Conservation (phyloP, 2,797 vertebrate genomes). For the Aulostomus chinensis region DNA sequence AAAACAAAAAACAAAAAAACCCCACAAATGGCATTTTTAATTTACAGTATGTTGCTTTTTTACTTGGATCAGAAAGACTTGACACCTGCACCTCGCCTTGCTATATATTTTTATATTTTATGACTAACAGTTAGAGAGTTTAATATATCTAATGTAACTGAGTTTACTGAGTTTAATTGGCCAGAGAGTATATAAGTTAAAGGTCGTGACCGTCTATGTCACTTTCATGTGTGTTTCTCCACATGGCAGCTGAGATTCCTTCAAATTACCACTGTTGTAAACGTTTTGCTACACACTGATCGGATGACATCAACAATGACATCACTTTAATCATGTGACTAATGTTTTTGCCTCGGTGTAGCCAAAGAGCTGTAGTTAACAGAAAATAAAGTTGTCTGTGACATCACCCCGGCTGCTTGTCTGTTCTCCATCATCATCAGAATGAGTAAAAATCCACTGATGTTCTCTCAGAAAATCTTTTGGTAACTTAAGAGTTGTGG, state of each 20-base stretch:
- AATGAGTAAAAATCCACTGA: no score
- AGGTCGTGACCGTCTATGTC: slow-evolving; percentile 22
- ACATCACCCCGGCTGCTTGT: no score
- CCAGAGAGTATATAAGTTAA: slow-evolving; percentile 15
- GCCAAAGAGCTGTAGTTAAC: slow-evolving; percentile 55
- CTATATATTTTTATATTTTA: slow-evolving; percentile 46
- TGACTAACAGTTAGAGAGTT: slow-evolving; percentile 52
- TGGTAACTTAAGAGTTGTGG: neutral
- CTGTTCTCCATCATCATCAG: no score
- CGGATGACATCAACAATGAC: slow-evolving; percentile 7
- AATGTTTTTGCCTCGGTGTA: slow-evolving; percentile 45
- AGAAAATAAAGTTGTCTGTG: slow-evolving; percentile 54
- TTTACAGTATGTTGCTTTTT: slow-evolving; percentile 25
- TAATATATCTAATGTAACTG: slow-evolving; percentile 33
- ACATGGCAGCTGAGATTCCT: slow-evolving; percentile 65
- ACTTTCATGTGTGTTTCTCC: slow-evolving; percentile 13
- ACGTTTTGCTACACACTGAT: slow-evolving; percentile 4
- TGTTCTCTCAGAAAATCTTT: neutral
- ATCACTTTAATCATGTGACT: slow-evolving; percentile 17
- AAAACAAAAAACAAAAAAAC: no score
- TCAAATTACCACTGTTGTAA: slow-evolving; percentile 43
- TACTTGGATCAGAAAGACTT: slow-evolving; percentile 27
- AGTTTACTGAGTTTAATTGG: slow-evolving; percentile 29
- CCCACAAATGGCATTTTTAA: no score
- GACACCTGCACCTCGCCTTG: slow-evolving; percentile 50